These are phyloP conservation scores for Sus scrofa DNA, from an alignment of 2,113 vertebrate genomes.

Conservation along the genomic window DNA sequence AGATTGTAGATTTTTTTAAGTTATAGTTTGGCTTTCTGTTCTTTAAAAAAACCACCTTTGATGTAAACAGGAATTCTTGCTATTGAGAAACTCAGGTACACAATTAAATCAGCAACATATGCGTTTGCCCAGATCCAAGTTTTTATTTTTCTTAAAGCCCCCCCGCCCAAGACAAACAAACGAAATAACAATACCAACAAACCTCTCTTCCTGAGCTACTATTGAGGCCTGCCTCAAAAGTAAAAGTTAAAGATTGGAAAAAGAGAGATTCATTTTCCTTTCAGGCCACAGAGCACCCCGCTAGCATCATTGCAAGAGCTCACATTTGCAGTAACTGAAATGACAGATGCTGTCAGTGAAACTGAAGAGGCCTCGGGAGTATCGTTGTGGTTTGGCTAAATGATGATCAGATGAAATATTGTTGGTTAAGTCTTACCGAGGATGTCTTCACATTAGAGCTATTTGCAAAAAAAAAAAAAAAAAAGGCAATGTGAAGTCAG, in stretches of 20 bases:
- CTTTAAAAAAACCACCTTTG: slow-evolving; percentile 74
- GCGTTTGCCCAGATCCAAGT: neutral
- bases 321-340: slow-evolving; percentile 85
- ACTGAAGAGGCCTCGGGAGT: slow-evolving; percentile 87
- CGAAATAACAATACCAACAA: neutral
- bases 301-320: slow-evolving; percentile 75
- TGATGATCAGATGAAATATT: slow-evolving; percentile 87
- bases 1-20: slow-evolving; percentile 73
- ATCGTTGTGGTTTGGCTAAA: slow-evolving; percentile 86
- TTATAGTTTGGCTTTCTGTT: slow-evolving; percentile 73
- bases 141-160: slow-evolving; percentile 41
- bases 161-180: neutral
- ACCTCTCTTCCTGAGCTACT: slow-evolving; percentile 64
- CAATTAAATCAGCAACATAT: slow-evolving; percentile 77
- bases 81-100: slow-evolving; percentile 55
- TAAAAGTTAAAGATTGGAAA: slow-evolving; percentile 20
- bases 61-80: slow-evolving; percentile 72
- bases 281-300: slow-evolving; percentile 70
- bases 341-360: slow-evolving; percentile 85
- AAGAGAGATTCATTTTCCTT: slow-evolving; percentile 72
- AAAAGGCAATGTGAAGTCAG: slow-evolving; percentile 80
- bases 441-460: slow-evolving; percentile 86
- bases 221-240: slow-evolving; percentile 72
- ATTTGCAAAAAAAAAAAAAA: slow-evolving; percentile 62
- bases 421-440: slow-evolving; percentile 85